phyloP scores from a whole-genome alignment of 2,113 vertebrate genomes.

The Mesitornis unicolor region DNA sequence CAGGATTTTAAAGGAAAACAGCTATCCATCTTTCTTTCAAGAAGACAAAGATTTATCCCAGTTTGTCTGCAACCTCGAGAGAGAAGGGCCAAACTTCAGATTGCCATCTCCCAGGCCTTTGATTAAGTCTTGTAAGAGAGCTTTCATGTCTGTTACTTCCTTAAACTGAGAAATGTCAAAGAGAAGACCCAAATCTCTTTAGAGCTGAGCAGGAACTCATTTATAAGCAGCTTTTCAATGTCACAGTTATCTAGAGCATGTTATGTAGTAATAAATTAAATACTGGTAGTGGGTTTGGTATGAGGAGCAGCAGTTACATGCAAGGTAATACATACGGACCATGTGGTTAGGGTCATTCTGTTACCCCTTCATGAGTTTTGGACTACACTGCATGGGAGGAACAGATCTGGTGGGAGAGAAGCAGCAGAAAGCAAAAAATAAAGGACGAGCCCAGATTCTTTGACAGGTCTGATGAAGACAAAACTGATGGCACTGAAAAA shows the following conservation, averaged over 20 bases:
- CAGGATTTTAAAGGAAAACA: neutral
- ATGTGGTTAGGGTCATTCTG: neutral
- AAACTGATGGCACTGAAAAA: neutral
- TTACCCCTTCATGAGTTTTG: neutral
- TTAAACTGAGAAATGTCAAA: neutral
- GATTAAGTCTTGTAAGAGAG: neutral
- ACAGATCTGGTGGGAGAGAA: neutral
- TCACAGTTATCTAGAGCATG: neutral
- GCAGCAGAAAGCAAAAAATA: neutral
- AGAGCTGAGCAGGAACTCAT: neutral
- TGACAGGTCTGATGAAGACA: neutral
- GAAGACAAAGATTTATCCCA: neutral
- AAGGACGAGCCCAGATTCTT: neutral
- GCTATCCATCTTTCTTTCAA: neutral
- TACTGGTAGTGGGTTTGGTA: neutral
- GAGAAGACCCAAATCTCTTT: neutral
- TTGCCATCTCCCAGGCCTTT: neutral
- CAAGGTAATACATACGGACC: neutral
- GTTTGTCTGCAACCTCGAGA: neutral
- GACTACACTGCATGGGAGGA: neutral
- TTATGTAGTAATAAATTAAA: neutral
- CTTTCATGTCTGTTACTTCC: neutral
- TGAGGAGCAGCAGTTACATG: neutral
- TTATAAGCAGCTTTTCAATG: neutral
- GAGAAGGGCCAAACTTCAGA: neutral